These are phyloP conservation scores for Microplitis mediator DNA, from an alignment of 1,140 invertebrate genomes.

Conservation along the genomic window DNA sequence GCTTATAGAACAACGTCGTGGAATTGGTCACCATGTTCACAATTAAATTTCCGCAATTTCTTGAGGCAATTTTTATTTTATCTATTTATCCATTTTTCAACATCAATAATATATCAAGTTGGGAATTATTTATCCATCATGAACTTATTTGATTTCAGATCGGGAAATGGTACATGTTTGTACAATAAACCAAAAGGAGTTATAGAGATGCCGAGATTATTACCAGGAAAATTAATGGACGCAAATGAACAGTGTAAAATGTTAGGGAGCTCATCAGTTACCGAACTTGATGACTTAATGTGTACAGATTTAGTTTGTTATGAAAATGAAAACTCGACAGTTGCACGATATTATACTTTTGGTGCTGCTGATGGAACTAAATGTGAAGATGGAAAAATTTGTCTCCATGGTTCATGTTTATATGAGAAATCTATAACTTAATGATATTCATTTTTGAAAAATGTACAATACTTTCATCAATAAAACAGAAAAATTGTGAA, in stretches of 20 bases:
- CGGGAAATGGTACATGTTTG: neutral
- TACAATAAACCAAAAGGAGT: neutral
- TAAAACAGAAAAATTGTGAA: too few relatives aligned
- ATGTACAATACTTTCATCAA: too few relatives aligned
- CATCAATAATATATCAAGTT: too few relatives aligned
- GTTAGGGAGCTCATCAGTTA: neutral
- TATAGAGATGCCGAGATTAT: neutral
- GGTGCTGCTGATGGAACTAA: slow-evolving; percentile 5
- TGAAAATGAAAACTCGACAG: neutral
- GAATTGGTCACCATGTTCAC: too few relatives aligned
- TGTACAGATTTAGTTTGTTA: neutral
- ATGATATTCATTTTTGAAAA: too few relatives aligned
- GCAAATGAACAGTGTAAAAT: slow-evolving; percentile 4
- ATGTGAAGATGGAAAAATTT: neutral
- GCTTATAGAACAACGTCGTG: too few relatives aligned
- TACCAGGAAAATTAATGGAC: slow-evolving; percentile 4
- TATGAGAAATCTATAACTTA: neutral
- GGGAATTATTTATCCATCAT: too few relatives aligned
- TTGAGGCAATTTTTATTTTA: too few relatives aligned
- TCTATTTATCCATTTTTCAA: too few relatives aligned
- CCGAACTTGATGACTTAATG: neutral
- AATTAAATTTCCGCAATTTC: too few relatives aligned
- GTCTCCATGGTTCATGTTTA: neutral
- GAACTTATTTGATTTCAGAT: neutral
- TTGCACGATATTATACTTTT: neutral